phyloP scores from a whole-genome alignment of 2,888 invertebrate species.

The Sclerodermus sp. region DNA sequence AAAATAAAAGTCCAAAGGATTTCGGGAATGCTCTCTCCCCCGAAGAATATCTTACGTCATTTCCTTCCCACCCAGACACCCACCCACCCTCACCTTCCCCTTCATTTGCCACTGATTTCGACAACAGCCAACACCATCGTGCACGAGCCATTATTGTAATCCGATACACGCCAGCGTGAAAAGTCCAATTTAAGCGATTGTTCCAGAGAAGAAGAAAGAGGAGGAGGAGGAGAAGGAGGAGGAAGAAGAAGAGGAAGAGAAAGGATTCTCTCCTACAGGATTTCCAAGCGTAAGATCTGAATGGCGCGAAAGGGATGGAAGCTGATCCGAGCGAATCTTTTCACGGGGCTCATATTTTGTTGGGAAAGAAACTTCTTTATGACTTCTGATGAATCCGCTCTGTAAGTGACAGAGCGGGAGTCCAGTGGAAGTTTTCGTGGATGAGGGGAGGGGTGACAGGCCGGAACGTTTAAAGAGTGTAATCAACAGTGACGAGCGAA shows the following conservation, averaged over 20 bases:
- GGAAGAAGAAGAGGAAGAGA: background rate
- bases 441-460: too few relatives aligned
- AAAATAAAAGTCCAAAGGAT: conserved; percentile 30
- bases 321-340: conserved; percentile 13
- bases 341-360: background rate
- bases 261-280: background rate
- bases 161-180: background rate
- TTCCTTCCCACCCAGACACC: too few relatives aligned
- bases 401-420: too few relatives aligned
- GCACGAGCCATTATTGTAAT: background rate
- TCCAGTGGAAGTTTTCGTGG: too few relatives aligned
- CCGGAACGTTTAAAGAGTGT: background rate
- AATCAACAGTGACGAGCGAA: background rate
- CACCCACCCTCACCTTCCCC: conserved; percentile 10
- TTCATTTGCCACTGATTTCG: background rate
- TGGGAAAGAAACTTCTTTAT: background rate
- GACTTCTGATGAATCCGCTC: too few relatives aligned
- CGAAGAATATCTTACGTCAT: conserved; percentile 3
- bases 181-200: conserved; percentile 8
- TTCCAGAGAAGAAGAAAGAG: background rate
- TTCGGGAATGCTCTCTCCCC: conserved; percentile 23
- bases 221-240: background rate
- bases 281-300: background rate
- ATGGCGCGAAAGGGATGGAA: background rate
- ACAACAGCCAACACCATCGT: background rate